Base-by-base conservation (phyloP, 2,888 invertebrate genomes). In the Mayetiola destructor region DNA sequence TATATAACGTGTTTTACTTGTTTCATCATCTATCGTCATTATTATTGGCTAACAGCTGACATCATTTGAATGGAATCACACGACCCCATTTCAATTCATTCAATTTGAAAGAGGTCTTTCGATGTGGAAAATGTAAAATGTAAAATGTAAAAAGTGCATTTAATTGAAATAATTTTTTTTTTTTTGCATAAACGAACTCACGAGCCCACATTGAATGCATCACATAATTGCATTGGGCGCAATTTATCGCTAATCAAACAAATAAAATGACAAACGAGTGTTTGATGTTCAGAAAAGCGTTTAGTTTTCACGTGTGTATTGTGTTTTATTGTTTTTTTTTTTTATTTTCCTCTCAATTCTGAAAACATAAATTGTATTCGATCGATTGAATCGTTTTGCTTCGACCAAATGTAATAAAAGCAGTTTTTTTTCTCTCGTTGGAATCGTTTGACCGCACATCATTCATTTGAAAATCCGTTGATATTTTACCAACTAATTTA, bases 161-260 rank as follows among this genome's bases (percentile, higher is more conserved):
- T 42, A 42, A 42, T 42, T 42, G 42, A 42, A 42, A 48, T 48
- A 4, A 20, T 27, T n/a, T 27, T 27, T 39, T 39, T 39, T 39
- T 39, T 36, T 36, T 14, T 42, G 23, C 42, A 23, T n/a, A 42
- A 48, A 37, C n/a, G 37, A 48, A 23, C 16, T 27, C 48, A 37
- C n/a, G 37, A 48, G 27, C 16, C 23, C 48, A 48, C 48, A 48
- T 27, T n/a, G 27, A 48, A 48, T 16, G 48, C n/a, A 16, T 48
- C 23, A n/a, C n/a, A n/a, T n/a, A n/a, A n/a, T n/a, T n/a, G n/a
- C n/a, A 48, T 48, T 48, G 16, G 23, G n/a, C 27, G 48, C 48
- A 48, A 48, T 48, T 48, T 48, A 16, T 48, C 48, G 48, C 48
- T 48, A 48, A 48, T 48, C 48, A 48, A 48, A 48, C 27, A 27